Evolutionary conservation across 2,113 vertebrate species (phyloP).

Genomic region (Lepidothrix coronata): DNA sequence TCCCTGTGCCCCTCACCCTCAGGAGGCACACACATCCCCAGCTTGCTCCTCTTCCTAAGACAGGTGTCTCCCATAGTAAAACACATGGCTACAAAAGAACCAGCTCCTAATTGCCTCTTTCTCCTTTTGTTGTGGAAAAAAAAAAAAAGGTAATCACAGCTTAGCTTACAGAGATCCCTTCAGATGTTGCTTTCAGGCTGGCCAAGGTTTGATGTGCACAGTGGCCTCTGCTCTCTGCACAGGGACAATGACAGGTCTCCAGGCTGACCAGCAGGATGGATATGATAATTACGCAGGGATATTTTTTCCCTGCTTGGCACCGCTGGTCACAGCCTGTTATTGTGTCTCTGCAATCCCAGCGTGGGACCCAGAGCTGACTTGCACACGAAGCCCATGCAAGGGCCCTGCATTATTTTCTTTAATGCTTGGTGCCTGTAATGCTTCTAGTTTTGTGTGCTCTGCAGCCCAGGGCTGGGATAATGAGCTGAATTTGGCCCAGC

Average conservation of each 20-base stretch:
- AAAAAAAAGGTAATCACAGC: conserved; percentile 46
- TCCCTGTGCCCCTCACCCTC: fast-evolving
- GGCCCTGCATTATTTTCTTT: not conserved
- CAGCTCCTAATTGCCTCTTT: conserved; percentile 42
- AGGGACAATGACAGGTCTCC: conserved; percentile 71
- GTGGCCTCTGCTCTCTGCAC: conserved; percentile 34
- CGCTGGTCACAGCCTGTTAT: conserved; percentile 26
- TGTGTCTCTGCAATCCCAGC: not conserved
- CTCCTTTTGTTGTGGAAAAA: conserved; percentile 11
- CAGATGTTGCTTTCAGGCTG: conserved; percentile 45
- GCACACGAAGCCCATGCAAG: fast-evolving
- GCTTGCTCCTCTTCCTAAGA: not conserved
- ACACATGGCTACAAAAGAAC: not conserved
- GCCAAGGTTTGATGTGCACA: not conserved
- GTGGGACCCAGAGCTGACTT: not conserved
- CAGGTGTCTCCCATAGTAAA: not conserved
- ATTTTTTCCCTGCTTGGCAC: conserved; percentile 58
- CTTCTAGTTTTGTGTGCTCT: not conserved
- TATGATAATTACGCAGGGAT: conserved; percentile 68
- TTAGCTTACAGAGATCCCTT: conserved; percentile 50
- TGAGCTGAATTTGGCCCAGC: fast-evolving
- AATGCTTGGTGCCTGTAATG: fast-evolving
- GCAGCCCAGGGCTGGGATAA: not conserved
- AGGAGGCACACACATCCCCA: fast-evolving
- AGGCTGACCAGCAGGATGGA: conserved; percentile 43